A percentile compares a stretch with the other conserved stretches of the same genome.
These are phyloP conservation scores for Heliconius charithonia DNA, from an alignment of 2,888 invertebrate species.

Conservation along the genomic window DNA sequence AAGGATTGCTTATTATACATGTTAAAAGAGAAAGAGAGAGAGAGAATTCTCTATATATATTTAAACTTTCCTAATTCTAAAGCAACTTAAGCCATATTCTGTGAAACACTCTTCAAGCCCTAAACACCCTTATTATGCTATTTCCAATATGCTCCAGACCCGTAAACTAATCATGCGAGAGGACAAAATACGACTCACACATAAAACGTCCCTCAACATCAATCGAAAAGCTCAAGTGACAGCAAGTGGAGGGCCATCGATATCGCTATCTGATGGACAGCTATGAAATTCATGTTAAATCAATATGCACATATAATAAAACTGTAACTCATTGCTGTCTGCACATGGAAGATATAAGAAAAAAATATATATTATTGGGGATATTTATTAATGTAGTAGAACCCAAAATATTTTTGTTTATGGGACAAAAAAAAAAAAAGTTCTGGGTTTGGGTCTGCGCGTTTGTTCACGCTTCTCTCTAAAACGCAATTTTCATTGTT, in stretches of 20 bases:
- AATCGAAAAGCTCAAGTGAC: constrained; percentile 20
- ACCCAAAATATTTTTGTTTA: too few relatives aligned
- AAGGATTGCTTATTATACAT: not conserved
- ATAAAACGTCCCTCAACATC: constrained; percentile 26
- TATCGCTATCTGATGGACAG: constrained; percentile 17
- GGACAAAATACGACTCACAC: constrained; percentile 10
- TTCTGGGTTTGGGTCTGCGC: too few relatives aligned
- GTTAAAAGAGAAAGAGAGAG: too few relatives aligned
- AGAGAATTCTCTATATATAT: not conserved
- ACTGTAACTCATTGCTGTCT: too few relatives aligned
- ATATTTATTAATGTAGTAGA: too few relatives aligned
- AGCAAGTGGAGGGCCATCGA: constrained; percentile 8
- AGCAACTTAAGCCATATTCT: not conserved
- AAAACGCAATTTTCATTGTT: too few relatives aligned
- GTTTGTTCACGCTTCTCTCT: too few relatives aligned
- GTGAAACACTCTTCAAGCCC: not conserved
- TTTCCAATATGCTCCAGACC: constrained; percentile 1
- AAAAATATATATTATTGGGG: too few relatives aligned
- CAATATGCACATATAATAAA: not conserved
- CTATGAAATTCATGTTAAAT: constrained; percentile 16
- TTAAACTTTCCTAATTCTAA: not conserved
- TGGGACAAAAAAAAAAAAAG: too few relatives aligned
- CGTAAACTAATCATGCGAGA: constrained; percentile 19
- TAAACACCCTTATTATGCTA: constrained; percentile 8
- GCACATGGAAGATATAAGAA: too few relatives aligned